These are phyloP conservation scores for Chorisops tibialis DNA, from an alignment of 2,888 invertebrate genomes.

Conservation along the genomic window DNA sequence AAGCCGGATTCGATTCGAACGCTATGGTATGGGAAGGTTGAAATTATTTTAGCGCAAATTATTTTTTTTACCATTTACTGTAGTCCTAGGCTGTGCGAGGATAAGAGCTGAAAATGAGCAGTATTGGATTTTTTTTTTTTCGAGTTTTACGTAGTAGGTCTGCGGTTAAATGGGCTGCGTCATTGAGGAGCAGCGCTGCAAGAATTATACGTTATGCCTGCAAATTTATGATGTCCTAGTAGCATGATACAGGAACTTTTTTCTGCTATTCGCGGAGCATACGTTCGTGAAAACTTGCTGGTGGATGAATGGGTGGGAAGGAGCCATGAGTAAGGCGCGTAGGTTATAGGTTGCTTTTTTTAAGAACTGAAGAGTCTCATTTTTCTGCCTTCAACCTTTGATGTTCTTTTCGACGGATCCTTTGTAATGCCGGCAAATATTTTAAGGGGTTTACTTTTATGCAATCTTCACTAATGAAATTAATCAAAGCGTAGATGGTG, in stretches of 20 bases:
- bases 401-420: slow-evolving; percentile 22
- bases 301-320: no score
- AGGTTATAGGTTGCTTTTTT: neutral
- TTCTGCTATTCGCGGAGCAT: no score
- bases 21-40: neutral
- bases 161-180: slow-evolving; percentile 27
- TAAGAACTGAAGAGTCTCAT: slow-evolving; percentile 21
- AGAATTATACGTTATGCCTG: neutral
- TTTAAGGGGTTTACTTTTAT: neutral
- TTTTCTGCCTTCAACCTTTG: slow-evolving; percentile 23
- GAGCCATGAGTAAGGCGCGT: neutral
- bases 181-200: slow-evolving; percentile 18
- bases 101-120: neutral
- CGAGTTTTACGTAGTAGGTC: slow-evolving; percentile 26
- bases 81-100: neutral
- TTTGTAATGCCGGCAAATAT: neutral
- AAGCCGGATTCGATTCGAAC: slow-evolving; percentile 19
- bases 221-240: neutral
- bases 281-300: no score
- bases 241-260: no score
- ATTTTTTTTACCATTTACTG: slow-evolving; percentile 25
- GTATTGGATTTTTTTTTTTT: neutral
- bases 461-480: slow-evolving; percentile 25
- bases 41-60: slow-evolving; percentile 30
- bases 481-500: slow-evolving; percentile 25